Evolutionary conservation across 1,140 invertebrate species (phyloP).

Genomic region (Neotoxoptera formosana): DNA sequence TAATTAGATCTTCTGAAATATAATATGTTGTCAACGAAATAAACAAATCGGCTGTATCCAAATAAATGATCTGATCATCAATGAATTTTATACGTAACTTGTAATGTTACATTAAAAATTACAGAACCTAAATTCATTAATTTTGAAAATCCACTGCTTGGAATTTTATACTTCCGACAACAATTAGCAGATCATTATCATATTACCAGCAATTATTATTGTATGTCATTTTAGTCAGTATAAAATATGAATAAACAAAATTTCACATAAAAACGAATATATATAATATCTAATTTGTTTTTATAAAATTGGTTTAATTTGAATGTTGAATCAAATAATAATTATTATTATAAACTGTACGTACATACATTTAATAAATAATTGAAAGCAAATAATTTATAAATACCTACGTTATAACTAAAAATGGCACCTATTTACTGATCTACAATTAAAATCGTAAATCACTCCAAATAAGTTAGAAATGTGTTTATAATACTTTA

Average conservation of each 20-base stretch:
- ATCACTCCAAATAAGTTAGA: neutral
- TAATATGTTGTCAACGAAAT: neutral
- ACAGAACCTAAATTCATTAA: neutral
- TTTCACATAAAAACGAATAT: neutral
- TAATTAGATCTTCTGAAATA: neutral
- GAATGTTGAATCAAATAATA: neutral
- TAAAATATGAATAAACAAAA: neutral
- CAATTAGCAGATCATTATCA: neutral
- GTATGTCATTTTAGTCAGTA: neutral
- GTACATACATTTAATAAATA: too few relatives aligned
- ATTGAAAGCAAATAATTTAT: too few relatives aligned
- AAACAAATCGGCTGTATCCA: neutral
- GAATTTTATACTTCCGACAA: neutral
- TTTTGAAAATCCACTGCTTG: neutral
- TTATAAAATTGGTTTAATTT: neutral
- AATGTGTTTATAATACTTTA: neutral
- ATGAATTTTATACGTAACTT: neutral
- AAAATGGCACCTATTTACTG: too few relatives aligned
- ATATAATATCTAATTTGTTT: neutral
- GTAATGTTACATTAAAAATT: neutral
- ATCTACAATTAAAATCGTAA: too few relatives aligned
- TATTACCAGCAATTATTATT: too few relatives aligned
- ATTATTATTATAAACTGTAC: too few relatives aligned
- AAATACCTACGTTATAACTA: too few relatives aligned
- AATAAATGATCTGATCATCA: neutral